These are phyloP conservation scores for Actinemys pallida DNA, from an alignment of 2,113 vertebrate species.

Conservation along the genomic window DNA sequence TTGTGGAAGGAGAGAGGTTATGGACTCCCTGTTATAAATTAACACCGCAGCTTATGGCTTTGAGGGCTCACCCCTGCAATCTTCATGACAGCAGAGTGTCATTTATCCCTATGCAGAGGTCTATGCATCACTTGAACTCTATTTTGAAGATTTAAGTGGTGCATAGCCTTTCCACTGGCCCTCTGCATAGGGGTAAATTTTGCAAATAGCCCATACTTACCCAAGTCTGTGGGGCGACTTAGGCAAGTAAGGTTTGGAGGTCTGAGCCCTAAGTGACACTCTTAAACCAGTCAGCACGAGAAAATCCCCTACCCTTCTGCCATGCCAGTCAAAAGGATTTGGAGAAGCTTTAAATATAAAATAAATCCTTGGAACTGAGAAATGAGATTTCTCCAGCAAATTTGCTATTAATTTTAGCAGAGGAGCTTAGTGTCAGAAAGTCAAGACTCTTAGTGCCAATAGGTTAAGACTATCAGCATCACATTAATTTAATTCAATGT, in stretches of 20 bases:
- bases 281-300: background rate
- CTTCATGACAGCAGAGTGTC: background rate
- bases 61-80: background rate
- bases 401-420: slow-evolving; percentile 19
- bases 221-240: background rate
- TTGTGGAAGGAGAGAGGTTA: background rate
- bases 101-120: background rate
- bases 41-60: background rate
- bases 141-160: background rate
- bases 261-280: background rate
- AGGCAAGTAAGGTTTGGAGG: background rate
- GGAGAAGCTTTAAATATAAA: slow-evolving; percentile 36
- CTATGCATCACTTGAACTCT: background rate
- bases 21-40: background rate
- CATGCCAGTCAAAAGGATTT: background rate
- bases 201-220: background rate
- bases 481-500: slow-evolving; percentile 44
- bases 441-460: background rate
- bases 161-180: background rate
- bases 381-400: slow-evolving; percentile 23
- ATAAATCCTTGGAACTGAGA: slow-evolving; percentile 27
- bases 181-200: background rate
- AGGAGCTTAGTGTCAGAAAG: slow-evolving; percentile 25
- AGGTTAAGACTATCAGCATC: slow-evolving; percentile 7
- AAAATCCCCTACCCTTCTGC: background rate